Evolutionary conservation across 2,888 invertebrate genomes (phyloP), one percentile per base, ranked within the genome.

Genomic region (Agrypnus murinus): DNA sequence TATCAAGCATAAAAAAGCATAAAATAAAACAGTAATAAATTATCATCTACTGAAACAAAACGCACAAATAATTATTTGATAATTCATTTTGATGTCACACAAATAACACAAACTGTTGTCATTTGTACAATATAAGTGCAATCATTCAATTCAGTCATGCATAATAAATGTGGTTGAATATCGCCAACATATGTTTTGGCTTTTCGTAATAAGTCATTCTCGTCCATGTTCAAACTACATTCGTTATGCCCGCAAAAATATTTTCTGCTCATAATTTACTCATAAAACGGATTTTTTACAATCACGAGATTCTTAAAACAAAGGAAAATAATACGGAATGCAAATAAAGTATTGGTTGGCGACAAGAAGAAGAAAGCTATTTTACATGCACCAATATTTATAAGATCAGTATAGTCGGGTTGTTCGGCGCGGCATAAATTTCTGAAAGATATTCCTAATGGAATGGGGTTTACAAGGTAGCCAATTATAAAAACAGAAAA

Each of bases 401-500:
- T 70, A 69, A 64, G 63, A 45, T 50, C 65, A 36, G 64, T 46
- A 25, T 25, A 15, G 53, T n/a, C 25, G 60, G 57, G 57, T 57
- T 45, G 40, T 66, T 59, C 62, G 40, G 59, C 45, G 64, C 69
- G 62, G 62, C 50, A 64, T 68, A 71, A 64, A 60, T 58, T 60
- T 62, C 62, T 45, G 60, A 69, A 66, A 66, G 60, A 65, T 72
- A 72, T 72, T 65, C 72, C 50, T 57, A 71, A 65, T 69, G 69
- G 69, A 69, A 71, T 62, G 66, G 63, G 58, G 66, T 69, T 65
- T 66, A 73, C 70, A 73, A 75, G 74, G 66, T 71, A 70, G 77
- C 80, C 81, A 82, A 81, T 82, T 82, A 81, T 79, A 80, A 80
- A 81, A 79, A 77, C 80, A 72, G 78, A 70, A 69, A 71, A 71